phyloP scores from a whole-genome alignment of 2,797 vertebrate genomes.

The Picus viridis region DNA sequence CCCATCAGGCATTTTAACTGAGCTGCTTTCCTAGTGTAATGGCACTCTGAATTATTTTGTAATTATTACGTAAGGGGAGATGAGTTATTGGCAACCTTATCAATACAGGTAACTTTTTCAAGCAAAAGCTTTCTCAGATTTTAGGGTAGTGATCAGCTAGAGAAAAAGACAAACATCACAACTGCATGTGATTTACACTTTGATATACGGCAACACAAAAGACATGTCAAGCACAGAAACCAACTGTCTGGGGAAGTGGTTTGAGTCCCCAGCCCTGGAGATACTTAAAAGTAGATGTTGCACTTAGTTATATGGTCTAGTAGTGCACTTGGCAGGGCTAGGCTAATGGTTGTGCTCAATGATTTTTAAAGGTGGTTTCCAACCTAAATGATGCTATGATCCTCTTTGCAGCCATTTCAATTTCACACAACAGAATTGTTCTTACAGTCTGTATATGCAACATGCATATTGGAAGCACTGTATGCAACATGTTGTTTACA shows the following conservation, averaged over 20 bases:
- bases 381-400: not conserved
- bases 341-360: too few species aligned
- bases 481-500: not conserved
- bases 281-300: too few species aligned
- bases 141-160: not conserved
- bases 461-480: accelerated
- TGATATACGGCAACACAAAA: not conserved
- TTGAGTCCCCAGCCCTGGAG: too few species aligned
- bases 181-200: not conserved
- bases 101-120: not conserved
- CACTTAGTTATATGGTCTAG: too few species aligned
- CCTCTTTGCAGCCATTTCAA: not conserved
- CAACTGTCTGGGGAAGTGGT: too few species aligned
- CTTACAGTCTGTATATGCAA: not conserved
- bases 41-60: constrained; percentile 1
- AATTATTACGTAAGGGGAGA: not conserved
- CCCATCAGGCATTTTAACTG: not conserved
- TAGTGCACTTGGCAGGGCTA: too few species aligned
- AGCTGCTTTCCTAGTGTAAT: constrained; percentile 3
- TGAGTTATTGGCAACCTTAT: not conserved
- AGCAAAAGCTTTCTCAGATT: not conserved
- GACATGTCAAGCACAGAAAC: too few species aligned
- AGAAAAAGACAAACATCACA: not conserved
- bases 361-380: too few species aligned
- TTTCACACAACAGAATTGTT: not conserved